Base-by-base conservation (phyloP, 2,888 invertebrate species). In the Orthonevra nobilis region DNA sequence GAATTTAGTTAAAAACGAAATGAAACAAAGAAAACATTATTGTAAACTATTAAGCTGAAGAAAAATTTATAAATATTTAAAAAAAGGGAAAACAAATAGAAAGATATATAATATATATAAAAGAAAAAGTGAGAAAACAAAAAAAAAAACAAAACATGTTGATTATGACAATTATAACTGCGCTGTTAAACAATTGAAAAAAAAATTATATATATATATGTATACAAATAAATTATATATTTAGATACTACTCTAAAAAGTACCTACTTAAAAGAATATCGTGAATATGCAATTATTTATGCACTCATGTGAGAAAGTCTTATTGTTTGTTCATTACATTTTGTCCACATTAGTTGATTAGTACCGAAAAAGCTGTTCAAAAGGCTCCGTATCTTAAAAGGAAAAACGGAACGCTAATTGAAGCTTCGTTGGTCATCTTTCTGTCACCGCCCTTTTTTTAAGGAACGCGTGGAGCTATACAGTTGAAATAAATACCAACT, bases 181-280 rank as follows among this genome's bases (percentile, higher is more conserved):
- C 73, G 74, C 70, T 81, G 75, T 81, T 75, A 81, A 75, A 81
- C 10, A 48, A 74, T 38, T 42, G 42, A 19, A 52, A 58, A 52
- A 44, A 54, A 38, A 34, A 19, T 38, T 23, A 61, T 34, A 66
- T 40, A 50, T 60, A 66, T 79, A 60, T 64, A 72, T 54, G 46
- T 26, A 56, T 28, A 68, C 17, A 74, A 32, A 56, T 28, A 61
- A 48, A 63, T 69, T 40, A 54, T 52, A 63, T 73, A 79, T 79
- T 79, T 73, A 79, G 79, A 79, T 73, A 79, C 73, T 73, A 79
- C 73, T 73, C 66, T 79, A 34, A 79, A 79, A 77, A 72, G 79
- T 79, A 79, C 79, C 79, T 79, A 79, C 34, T 34, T 30, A 48
- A 48, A 46, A 36, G 26, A 46, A 66, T 12, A 4, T n/a, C 34